phyloP scores from a whole-genome alignment of 2,888 invertebrate genomes.

The Stramonita haemastoma region DNA sequence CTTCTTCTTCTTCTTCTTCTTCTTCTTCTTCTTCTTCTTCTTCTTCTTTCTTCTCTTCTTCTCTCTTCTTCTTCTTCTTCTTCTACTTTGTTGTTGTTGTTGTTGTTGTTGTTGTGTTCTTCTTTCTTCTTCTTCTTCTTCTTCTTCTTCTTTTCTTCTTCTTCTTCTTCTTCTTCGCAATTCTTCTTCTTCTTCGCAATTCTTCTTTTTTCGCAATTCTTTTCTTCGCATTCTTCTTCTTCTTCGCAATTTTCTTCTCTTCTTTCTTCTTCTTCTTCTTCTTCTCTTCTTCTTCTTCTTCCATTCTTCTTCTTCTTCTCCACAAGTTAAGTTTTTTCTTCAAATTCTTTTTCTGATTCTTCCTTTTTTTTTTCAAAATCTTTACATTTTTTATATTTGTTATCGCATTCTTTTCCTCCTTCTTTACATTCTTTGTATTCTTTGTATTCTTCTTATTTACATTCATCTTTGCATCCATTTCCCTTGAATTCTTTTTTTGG shows the following conservation, averaged over 20 bases:
- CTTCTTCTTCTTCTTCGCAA: not conserved
- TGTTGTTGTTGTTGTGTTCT: not conserved
- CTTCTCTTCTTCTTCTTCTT: not conserved
- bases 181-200: too few relatives aligned
- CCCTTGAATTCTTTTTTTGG: not conserved
- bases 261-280: not conserved
- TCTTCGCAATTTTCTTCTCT: not conserved
- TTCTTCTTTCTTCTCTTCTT: not conserved
- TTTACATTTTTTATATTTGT: not conserved
- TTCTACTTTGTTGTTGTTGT: not conserved
- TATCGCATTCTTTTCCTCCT: not conserved
- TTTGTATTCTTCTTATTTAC: too few relatives aligned
- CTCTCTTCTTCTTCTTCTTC: not conserved
- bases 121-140: not conserved
- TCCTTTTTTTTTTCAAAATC: not conserved
- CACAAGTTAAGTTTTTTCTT: not conserved
- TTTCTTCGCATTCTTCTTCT: too few relatives aligned
- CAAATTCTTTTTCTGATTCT: not conserved
- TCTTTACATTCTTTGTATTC: too few relatives aligned
- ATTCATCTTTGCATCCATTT: too few relatives aligned
- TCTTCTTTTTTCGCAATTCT: too few relatives aligned
- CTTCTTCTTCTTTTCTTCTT: not conserved
- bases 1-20: not conserved
- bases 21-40: not conserved
- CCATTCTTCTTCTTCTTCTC: not conserved